phyloP scores from a whole-genome alignment of 2,888 invertebrate species.

The Anorthoa munda region DNA sequence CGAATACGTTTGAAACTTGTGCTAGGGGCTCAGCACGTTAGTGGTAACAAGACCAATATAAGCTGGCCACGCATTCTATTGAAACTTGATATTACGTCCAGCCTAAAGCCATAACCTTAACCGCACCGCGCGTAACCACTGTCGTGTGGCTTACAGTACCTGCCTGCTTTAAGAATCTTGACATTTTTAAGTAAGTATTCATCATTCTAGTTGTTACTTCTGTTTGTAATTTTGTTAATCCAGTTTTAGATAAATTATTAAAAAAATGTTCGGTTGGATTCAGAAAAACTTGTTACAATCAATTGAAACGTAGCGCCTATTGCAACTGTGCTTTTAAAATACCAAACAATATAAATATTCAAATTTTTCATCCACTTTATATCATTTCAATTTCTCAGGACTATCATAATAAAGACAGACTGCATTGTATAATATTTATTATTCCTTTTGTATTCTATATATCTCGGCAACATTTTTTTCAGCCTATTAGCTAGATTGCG shows the following conservation, averaged over 20 bases:
- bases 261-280: not conserved
- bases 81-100: no score
- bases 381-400: slow-evolving; percentile 22
- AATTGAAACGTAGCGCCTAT: not conserved
- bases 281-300: not conserved
- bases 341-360: not conserved
- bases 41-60: no score
- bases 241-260: no score
- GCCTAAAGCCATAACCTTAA: no score
- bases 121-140: no score
- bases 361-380: slow-evolving; percentile 5
- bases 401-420: slow-evolving; percentile 55
- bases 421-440: slow-evolving; percentile 50
- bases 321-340: not conserved
- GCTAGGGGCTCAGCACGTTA: no score
- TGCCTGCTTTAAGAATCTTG: not conserved
- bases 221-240: not conserved
- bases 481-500: slow-evolving; percentile 75
- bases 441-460: slow-evolving; percentile 41
- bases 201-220: not conserved
- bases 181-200: not conserved
- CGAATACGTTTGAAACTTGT: no score
- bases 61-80: no score
- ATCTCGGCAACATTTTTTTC: slow-evolving; percentile 56
- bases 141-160: no score